Conservation (phyloP, 2,888 invertebrate genomes). For the Macropis europaea region DNA sequence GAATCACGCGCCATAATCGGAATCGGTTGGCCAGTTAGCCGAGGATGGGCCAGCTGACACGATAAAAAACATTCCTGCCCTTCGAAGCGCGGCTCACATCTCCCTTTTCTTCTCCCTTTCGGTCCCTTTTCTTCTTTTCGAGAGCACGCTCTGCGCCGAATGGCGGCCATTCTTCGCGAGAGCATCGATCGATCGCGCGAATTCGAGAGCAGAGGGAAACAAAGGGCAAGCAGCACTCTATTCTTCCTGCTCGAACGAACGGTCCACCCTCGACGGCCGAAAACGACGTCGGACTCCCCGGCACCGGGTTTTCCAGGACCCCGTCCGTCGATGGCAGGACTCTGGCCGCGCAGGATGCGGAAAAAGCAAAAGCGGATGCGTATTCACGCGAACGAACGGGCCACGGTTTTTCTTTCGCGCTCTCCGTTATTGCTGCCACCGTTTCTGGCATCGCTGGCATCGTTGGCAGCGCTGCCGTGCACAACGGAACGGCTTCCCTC, state of each 20-base stretch:
- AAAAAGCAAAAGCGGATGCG: slow-evolving; percentile 17
- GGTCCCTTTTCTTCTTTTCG: slow-evolving; percentile 18
- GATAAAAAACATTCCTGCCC: slow-evolving; percentile 46
- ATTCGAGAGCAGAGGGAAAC: too few relatives aligned
- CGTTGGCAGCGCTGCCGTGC: neutral
- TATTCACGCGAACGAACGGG: slow-evolving; percentile 22
- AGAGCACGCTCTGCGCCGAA: slow-evolving; percentile 36
- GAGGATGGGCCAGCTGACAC: slow-evolving; percentile 43
- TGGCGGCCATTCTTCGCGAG: slow-evolving; percentile 39
- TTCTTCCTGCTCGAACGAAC: slow-evolving; percentile 17
- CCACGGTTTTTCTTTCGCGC: neutral
- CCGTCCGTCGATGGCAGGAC: neutral
- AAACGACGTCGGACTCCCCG: neutral
- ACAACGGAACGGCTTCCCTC: slow-evolving; percentile 26
- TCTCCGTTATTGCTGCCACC: neutral
- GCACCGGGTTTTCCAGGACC: neutral
- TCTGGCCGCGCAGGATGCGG: neutral
- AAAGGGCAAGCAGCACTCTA: slow-evolving; percentile 30
- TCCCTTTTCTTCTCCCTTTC: slow-evolving; percentile 1
- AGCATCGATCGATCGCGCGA: slow-evolving; percentile 41
- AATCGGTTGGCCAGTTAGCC: neutral
- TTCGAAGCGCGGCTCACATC: slow-evolving; percentile 10
- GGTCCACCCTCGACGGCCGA: neutral
- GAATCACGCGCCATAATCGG: slow-evolving; percentile 32
- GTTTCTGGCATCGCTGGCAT: slow-evolving; percentile 6